Evolutionary conservation across 2,797 vertebrate genomes (phyloP).

Genomic region (Cossypha caffra): DNA sequence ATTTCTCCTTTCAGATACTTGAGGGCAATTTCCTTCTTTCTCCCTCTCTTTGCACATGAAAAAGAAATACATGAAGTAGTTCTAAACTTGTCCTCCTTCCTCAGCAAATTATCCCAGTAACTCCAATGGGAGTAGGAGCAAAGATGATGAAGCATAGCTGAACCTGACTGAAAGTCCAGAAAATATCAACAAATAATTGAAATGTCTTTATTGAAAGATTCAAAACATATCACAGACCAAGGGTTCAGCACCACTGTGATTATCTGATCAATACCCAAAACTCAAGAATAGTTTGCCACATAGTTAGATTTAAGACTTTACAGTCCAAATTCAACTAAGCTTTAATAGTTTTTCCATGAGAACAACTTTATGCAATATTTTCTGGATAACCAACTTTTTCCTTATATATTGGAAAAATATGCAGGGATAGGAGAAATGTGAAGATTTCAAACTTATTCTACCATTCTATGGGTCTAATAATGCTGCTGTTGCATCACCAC

Average conservation of each 20-base stretch:
- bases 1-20: neutral
- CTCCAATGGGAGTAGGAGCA: neutral
- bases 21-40: neutral
- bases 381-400: neutral
- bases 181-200: neutral
- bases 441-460: neutral
- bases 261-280: neutral
- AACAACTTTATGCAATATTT: neutral
- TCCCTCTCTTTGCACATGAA: neutral
- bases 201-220: neutral
- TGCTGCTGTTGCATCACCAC: neutral
- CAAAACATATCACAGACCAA: neutral
- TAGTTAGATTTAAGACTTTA: neutral
- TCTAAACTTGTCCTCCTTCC: neutral
- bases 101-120: neutral
- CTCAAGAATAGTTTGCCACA: neutral
- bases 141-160: neutral
- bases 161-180: neutral
- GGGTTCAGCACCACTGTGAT: neutral
- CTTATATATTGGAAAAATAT: neutral
- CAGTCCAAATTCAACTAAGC: neutral
- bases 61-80: neutral
- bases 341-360: neutral
- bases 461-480: neutral
- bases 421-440: neutral